These are phyloP conservation scores for Leucosticte australis DNA, from an alignment of 2,113 vertebrate species.

Conservation along the genomic window DNA sequence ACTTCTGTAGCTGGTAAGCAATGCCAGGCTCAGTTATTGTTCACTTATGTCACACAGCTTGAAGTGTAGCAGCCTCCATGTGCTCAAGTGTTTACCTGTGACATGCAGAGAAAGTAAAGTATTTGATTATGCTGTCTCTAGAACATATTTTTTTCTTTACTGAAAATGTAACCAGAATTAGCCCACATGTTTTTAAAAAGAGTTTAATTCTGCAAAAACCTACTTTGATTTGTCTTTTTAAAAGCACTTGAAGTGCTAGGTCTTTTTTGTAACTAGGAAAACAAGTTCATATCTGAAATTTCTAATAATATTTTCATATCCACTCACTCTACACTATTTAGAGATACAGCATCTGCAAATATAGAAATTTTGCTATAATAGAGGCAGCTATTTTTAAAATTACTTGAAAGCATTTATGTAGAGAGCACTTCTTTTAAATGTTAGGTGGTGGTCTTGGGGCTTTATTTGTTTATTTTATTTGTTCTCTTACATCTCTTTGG, in stretches of 20 bases:
- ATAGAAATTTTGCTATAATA: not conserved
- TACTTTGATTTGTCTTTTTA: not conserved
- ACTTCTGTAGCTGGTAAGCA: not conserved
- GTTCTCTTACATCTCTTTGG: not conserved
- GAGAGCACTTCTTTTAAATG: not conserved
- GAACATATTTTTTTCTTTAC: not conserved
- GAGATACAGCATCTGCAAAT: not conserved
- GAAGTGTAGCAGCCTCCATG: not conserved
- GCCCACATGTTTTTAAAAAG: not conserved
- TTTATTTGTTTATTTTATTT: not conserved
- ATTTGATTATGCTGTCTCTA: not conserved
- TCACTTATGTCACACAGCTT: not conserved
- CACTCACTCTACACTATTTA: not conserved
- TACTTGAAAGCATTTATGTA: not conserved
- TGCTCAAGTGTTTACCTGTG: not conserved
- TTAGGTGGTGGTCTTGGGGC: not conserved
- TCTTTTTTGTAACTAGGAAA: not conserved
- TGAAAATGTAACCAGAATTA: not conserved
- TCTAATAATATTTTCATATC: not conserved
- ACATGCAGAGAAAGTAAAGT: not conserved
- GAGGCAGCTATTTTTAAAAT: not conserved
- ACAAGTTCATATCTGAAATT: not conserved
- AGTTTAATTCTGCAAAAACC: not conserved
- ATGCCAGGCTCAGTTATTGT: not conserved
- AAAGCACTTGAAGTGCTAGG: not conserved